These are phyloP conservation scores for Tetragnatha versicolor DNA, from an alignment of 1,140 invertebrate species.

Conservation along the genomic window DNA sequence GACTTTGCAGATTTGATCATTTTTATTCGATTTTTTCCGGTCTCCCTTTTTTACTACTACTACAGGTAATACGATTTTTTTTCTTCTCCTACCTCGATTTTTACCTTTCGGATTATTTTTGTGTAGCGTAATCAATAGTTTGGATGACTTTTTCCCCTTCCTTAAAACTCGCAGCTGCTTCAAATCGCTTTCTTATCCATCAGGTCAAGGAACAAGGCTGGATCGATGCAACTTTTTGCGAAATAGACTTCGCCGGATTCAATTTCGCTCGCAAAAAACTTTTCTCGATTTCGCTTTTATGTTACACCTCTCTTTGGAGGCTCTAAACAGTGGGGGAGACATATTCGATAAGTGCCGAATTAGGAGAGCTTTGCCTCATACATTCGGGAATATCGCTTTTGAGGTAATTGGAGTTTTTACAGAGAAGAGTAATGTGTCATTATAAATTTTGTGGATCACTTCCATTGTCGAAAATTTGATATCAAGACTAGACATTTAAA, in stretches of 20 bases:
- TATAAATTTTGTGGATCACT: too few species aligned
- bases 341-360: too few species aligned
- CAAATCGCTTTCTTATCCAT: conserved; percentile 39
- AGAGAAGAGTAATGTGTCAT: too few species aligned
- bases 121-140: conserved; percentile 46
- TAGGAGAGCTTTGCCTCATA: too few species aligned
- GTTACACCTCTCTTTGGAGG: conserved; percentile 13
- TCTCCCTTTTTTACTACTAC: conserved; percentile 15
- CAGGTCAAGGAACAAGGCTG: background rate
- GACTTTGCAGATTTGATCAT: conserved; percentile 41
- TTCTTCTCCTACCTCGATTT: background rate
- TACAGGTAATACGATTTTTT: conserved; percentile 38
- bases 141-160: conserved; percentile 36
- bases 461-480: too few species aligned
- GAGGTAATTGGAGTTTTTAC: too few species aligned
- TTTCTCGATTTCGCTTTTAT: conserved; percentile 31
- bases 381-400: too few species aligned
- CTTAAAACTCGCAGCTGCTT: conserved; percentile 48
- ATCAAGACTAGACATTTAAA: too few species aligned
- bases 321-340: too few species aligned
- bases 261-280: conserved; percentile 42
- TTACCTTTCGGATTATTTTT: too few species aligned
- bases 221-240: conserved; percentile 26
- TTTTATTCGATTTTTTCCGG: background rate
- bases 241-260: conserved; percentile 49